A percentile compares a stretch with the other conserved stretches of the same genome.
Evolutionary conservation across 2,113 vertebrate genomes (phyloP).

Genomic region (Gadus macrocephalus): DNA sequence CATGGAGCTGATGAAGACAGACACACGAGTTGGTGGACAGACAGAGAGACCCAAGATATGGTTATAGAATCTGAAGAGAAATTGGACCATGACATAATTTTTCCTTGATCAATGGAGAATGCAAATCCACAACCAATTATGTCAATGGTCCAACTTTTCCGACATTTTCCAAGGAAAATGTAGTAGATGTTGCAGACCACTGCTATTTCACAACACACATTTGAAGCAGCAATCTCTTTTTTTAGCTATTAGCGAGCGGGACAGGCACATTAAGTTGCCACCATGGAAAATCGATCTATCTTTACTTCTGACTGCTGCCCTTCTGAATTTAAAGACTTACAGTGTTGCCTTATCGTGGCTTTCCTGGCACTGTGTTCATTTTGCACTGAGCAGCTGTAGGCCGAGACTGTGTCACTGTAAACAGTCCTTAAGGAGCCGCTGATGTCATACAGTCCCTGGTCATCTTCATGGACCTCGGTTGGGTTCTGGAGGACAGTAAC

Average conservation of each 20-base stretch:
- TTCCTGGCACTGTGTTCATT: neutral
- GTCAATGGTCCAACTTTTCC: neutral
- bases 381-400: slow-evolving; percentile 5
- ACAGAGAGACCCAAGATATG: no score
- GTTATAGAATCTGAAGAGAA: neutral
- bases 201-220: no score
- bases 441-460: slow-evolving; percentile 44
- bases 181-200: no score
- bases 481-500: neutral
- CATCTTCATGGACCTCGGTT: neutral
- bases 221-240: no score
- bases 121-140: neutral
- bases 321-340: slow-evolving; percentile 15
- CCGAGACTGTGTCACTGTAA: no score
- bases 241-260: no score
- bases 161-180: no score
- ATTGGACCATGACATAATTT: neutral
- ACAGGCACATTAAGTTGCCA: no score
- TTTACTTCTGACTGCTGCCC: neutral
- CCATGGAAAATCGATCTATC: no score
- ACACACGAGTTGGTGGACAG: neutral
- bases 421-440: slow-evolving; percentile 14
- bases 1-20: slow-evolving; percentile 19
- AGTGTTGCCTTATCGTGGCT: slow-evolving; percentile 13
- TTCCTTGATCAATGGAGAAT: neutral